Percentiles rank a stretch among this genome's conserved stretches.
phyloP scores from a whole-genome alignment of 2,113 vertebrate species.

The Hippocampus abdominalis region DNA sequence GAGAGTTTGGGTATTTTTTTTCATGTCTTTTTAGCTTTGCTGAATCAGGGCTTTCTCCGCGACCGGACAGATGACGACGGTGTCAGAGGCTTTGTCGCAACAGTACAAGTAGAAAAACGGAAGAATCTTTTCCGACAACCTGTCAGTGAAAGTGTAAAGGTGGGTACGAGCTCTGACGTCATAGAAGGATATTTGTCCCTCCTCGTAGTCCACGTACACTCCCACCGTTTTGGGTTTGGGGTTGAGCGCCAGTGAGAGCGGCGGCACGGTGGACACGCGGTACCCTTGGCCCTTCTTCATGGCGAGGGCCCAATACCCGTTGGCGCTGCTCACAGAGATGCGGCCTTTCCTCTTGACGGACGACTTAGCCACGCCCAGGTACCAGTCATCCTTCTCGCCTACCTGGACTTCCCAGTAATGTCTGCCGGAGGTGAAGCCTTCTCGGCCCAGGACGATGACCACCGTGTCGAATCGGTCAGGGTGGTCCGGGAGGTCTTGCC shows the following conservation, averaged over 20 bases:
- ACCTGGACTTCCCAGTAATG: constrained; percentile 78
- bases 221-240: constrained; percentile 75
- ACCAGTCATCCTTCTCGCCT: constrained; percentile 78
- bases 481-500: constrained; percentile 72
- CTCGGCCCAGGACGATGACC: constrained; percentile 67
- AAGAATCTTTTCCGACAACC: constrained; percentile 77
- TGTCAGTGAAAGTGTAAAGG: constrained; percentile 80
- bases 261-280: constrained; percentile 66
- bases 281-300: constrained; percentile 76
- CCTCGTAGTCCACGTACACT: constrained; percentile 83
- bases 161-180: constrained; percentile 69
- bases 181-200: constrained; percentile 83
- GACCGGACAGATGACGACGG: constrained; percentile 58
- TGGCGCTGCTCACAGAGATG: constrained; percentile 67
- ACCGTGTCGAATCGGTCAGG: constrained; percentile 72
- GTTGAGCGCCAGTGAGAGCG: constrained; percentile 56
- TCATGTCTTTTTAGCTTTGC: constrained; percentile 40
- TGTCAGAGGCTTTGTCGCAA: constrained; percentile 75
- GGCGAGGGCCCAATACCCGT: constrained; percentile 77
- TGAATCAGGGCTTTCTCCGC: constrained; percentile 53
- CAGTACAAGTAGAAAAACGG: constrained; percentile 84
- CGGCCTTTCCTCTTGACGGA: constrained; percentile 74
- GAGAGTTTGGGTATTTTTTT: neutral
- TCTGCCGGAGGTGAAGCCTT: constrained; percentile 66
- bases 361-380: constrained; percentile 68